Conservation (phyloP, 2,797 vertebrate genomes). For the Uromys caudimaculatus region DNA sequence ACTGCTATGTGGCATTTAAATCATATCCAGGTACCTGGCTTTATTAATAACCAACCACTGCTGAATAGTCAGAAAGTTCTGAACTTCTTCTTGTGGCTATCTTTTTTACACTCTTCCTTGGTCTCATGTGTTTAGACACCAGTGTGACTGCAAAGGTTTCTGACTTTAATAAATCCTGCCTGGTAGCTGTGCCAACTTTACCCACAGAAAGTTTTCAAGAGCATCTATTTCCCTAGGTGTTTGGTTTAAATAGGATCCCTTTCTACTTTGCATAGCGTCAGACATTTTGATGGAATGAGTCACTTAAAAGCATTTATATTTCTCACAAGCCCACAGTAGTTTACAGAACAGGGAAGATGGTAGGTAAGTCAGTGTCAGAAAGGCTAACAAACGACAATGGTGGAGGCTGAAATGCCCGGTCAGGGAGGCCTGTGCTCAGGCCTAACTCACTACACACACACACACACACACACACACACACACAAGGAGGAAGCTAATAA, state of each 20-base stretch:
- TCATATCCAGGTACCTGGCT: background rate
- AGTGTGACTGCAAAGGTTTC: background rate
- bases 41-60: background rate
- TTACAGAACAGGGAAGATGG: background rate
- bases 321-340: background rate
- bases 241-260: conserved; percentile 49
- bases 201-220: conserved; percentile 42
- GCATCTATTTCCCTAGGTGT: conserved; percentile 5
- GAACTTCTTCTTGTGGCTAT: background rate
- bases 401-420: background rate
- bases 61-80: conserved; percentile 6
- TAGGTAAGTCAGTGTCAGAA: background rate
- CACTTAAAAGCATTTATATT: conserved; percentile 28
- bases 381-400: background rate
- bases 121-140: background rate
- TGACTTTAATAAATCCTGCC: conserved; percentile 30
- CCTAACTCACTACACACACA: background rate
- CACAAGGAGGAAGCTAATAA: background rate
- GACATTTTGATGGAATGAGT: conserved; percentile 61
- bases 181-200: background rate
- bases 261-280: background rate
- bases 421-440: background rate
- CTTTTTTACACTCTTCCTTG: background rate
- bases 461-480: background rate
- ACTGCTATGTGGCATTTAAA: conserved; percentile 4